Conservation (phyloP, 1,140 invertebrate species). For the Drosophila nannoptera region DNA sequence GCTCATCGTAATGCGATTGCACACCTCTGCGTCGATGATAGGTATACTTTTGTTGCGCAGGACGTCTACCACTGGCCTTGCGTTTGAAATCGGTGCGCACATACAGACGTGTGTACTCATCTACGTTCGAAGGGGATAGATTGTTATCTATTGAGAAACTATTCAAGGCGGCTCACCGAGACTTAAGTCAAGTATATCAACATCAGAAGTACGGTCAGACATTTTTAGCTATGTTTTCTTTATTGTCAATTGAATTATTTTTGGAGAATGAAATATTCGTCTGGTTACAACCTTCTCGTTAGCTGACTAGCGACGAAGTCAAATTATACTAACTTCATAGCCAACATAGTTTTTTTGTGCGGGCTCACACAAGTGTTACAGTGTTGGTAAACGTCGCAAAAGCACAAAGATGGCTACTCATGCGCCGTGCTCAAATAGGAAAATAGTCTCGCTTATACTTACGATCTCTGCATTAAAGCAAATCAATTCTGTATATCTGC, state of each 20-base stretch:
- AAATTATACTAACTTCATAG: too few relatives aligned
- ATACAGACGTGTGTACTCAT: constrained; percentile 9
- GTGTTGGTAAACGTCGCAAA: too few relatives aligned
- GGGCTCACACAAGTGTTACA: too few relatives aligned
- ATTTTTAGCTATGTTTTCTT: not conserved
- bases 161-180: not conserved
- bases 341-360: too few relatives aligned
- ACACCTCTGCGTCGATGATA: not conserved
- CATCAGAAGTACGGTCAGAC: not conserved
- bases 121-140: not conserved
- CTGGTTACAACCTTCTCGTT: too few relatives aligned
- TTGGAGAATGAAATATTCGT: too few relatives aligned
- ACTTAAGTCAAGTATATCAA: not conserved
- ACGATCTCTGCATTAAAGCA: too few relatives aligned
- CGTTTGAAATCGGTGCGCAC: not conserved
- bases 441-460: too few relatives aligned
- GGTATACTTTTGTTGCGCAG: not conserved
- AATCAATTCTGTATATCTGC: too few relatives aligned
- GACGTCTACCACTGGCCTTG: not conserved
- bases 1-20: constrained; percentile 11
- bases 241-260: not conserved
- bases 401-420: too few relatives aligned
- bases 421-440: too few relatives aligned
- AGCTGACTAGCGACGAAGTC: too few relatives aligned
- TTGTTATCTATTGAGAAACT: not conserved